These are phyloP conservation scores for Oxystoma pomonae DNA, from an alignment of 2,888 invertebrate genomes.

Conservation along the genomic window DNA sequence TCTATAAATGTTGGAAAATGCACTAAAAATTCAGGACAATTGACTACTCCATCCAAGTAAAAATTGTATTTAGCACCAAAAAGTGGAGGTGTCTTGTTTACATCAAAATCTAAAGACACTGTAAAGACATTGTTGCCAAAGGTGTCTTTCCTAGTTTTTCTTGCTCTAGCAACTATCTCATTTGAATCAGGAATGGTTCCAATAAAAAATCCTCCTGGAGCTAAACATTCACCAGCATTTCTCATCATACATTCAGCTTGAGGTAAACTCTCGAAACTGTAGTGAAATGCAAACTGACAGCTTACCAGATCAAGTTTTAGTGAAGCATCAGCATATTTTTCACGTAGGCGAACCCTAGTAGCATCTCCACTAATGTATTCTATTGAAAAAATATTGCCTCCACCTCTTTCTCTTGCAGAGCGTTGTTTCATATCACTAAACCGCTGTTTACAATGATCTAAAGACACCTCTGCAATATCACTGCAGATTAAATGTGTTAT, in stretches of 20 bases:
- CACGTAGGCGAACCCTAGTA: constrained; percentile 74
- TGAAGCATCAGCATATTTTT: constrained; percentile 73
- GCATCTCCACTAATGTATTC: constrained; percentile 93
- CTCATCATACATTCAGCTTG: constrained; percentile 91
- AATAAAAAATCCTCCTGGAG: constrained; percentile 90
- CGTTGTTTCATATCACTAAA: constrained; percentile 64
- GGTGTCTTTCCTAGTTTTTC: constrained; percentile 53
- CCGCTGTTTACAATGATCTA: constrained; percentile 84
- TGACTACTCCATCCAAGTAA: constrained; percentile 90
- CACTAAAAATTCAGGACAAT: constrained; percentile 98
- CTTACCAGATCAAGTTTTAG: constrained; percentile 85
- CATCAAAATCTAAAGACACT: constrained; percentile 67
- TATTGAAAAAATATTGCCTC: constrained; percentile 63
- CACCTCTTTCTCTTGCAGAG: constrained; percentile 33
- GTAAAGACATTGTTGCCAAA: constrained; percentile 80
- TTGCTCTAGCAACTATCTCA: constrained; percentile 77
- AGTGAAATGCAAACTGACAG: constrained; percentile 98
- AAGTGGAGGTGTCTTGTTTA: constrained; percentile 70
- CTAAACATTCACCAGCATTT: constrained; percentile 87
- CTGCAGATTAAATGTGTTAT: constrained; percentile 83
- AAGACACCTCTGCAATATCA: constrained; percentile 90
- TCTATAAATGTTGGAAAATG: constrained; percentile 83
- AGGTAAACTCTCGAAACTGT: constrained; percentile 83
- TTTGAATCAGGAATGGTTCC: constrained; percentile 94
- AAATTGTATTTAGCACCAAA: constrained; percentile 98